Conservation (phyloP, 2,888 invertebrate genomes). For the Himalopsyche kuldschensis region DNA sequence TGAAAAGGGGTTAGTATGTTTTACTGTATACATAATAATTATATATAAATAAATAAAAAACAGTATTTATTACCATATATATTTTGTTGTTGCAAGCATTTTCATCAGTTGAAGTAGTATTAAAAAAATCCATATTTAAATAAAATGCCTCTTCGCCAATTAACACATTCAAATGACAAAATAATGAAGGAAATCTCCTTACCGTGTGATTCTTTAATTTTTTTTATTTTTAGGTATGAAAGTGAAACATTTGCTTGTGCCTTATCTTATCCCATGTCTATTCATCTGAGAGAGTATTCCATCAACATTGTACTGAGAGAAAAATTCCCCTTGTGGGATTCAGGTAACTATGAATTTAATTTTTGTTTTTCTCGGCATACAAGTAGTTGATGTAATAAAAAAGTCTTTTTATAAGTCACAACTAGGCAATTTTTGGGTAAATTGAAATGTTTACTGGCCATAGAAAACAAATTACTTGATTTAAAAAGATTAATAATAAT, state of each 20-base stretch:
- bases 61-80: too few species aligned
- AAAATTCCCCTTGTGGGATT: conserved; percentile 56
- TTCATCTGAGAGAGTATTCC: conserved; percentile 68
- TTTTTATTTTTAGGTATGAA: conserved; percentile 59
- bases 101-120: too few species aligned
- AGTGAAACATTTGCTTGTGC: conserved; percentile 68
- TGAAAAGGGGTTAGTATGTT: conserved; percentile 49
- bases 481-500: too few species aligned
- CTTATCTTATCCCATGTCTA: conserved; percentile 70
- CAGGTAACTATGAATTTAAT: conserved; percentile 45
- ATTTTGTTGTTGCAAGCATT: too few species aligned
- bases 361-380: background rate
- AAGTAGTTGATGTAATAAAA: background rate
- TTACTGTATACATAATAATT: too few species aligned
- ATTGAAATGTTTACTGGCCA: background rate
- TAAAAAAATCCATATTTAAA: too few species aligned
- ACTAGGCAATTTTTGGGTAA: background rate
- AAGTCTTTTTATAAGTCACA: background rate
- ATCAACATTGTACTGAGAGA: conserved; percentile 62
- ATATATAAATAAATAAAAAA: too few species aligned
- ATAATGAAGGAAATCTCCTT: background rate
- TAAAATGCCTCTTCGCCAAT: too few species aligned
- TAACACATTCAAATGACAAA: too few species aligned
- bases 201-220: too few species aligned
- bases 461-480: background rate